A percentile compares a stretch with the other conserved stretches of the same genome.
phyloP scores from a whole-genome alignment of 1,140 invertebrate species.

The Microvelia longipes region DNA sequence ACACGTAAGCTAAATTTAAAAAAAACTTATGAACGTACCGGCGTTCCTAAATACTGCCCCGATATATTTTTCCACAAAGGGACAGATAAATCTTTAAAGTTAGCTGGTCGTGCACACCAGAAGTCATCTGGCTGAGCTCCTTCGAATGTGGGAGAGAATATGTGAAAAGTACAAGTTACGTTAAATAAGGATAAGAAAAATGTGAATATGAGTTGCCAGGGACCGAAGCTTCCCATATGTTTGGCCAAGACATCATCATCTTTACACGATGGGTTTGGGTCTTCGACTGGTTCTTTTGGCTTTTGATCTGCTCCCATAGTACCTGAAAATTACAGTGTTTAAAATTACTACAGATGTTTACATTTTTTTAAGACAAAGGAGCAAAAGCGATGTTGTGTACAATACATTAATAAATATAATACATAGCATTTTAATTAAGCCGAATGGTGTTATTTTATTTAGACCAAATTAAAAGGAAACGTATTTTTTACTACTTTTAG shows the following conservation, averaged over 20 bases:
- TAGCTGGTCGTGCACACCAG: slow-evolving; percentile 38
- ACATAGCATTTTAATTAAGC: no score
- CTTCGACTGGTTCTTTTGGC: background rate
- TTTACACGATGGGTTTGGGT: slow-evolving; percentile 20
- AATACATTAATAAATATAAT: no score
- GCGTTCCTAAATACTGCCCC: background rate
- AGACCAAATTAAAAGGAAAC: no score
- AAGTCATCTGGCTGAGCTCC: slow-evolving; percentile 36
- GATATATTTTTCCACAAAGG: slow-evolving; percentile 40
- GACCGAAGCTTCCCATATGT: slow-evolving; percentile 48
- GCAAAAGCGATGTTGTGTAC: no score
- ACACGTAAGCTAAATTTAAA: no score
- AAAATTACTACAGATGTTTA: no score
- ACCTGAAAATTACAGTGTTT: no score
- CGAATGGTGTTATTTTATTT: no score
- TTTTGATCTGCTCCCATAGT: background rate
- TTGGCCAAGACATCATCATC: slow-evolving; percentile 46
- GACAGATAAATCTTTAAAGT: background rate
- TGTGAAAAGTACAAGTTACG: slow-evolving; percentile 30
- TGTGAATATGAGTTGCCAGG: slow-evolving; percentile 45
- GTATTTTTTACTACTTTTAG: no score
- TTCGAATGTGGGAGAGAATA: slow-evolving; percentile 50
- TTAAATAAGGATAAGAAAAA: slow-evolving; percentile 30
- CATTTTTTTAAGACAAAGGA: no score
- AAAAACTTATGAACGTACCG: no score